Percentiles rank a stretch among this genome's conserved stretches.
Conservation (phyloP, 2,888 invertebrate genomes). For the Mythimna impura region DNA sequence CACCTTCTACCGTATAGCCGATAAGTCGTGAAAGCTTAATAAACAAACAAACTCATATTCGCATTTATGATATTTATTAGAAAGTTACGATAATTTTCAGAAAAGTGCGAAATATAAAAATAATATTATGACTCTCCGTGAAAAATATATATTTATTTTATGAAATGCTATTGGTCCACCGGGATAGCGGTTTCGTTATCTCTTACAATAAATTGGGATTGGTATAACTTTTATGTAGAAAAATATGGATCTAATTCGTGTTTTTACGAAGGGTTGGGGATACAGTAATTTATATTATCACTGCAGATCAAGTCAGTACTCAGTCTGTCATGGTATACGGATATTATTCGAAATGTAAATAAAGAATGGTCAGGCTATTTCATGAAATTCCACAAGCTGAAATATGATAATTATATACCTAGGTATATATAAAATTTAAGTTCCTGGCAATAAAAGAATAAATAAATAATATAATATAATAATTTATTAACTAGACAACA, state of each 20-base stretch:
- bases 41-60: no score
- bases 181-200: slow-evolving; percentile 48
- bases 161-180: slow-evolving; percentile 45
- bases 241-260: slow-evolving; percentile 40
- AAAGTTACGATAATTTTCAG: slow-evolving; percentile 3
- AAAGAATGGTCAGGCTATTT: neutral
- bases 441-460: no score
- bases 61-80: no score
- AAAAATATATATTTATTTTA: slow-evolving; percentile 46
- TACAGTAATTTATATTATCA: slow-evolving; percentile 37
- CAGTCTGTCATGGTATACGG: neutral
- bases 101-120: slow-evolving; percentile 28
- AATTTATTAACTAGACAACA: no score
- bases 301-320: slow-evolving; percentile 3
- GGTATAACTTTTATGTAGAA: slow-evolving; percentile 52
- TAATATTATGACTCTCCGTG: slow-evolving; percentile 26
- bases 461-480: no score
- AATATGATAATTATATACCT: no score
- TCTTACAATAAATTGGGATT: slow-evolving; percentile 50
- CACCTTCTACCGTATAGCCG: no score
- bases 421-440: no score
- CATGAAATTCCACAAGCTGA: neutral
- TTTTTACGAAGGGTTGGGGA: slow-evolving; percentile 27
- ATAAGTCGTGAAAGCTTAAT: no score
- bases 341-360: neutral